A percentile compares a stretch with the other conserved stretches of the same genome.
These are phyloP conservation scores for Baronia brevicornis DNA, from an alignment of 2,888 invertebrate genomes.

Conservation along the genomic window DNA sequence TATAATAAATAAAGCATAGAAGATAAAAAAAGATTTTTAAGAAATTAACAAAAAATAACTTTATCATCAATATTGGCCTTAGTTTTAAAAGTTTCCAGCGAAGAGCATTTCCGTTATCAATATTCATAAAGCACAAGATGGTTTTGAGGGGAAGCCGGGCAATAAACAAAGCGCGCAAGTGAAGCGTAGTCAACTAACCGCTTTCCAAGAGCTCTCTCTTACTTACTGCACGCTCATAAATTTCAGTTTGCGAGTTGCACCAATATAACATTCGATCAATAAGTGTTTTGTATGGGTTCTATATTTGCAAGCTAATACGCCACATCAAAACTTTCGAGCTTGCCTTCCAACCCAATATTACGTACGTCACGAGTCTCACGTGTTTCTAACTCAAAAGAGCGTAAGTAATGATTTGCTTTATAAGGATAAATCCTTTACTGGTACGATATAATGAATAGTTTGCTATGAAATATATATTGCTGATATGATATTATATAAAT, in stretches of 20 bases:
- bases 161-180: constrained; percentile 62
- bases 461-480: not conserved
- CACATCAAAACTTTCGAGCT: constrained; percentile 61
- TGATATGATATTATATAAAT: constrained; percentile 19
- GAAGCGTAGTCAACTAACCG: constrained; percentile 48
- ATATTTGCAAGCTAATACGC: constrained; percentile 72
- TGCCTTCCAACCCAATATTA: constrained; percentile 53
- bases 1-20: too few species aligned
- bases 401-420: not conserved
- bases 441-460: constrained; percentile 4
- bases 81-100: constrained; percentile 56
- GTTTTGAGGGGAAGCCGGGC: constrained; percentile 55
- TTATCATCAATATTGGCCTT: constrained; percentile 41
- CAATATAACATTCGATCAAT: constrained; percentile 69
- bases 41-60: constrained; percentile 35
- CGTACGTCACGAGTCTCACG: constrained; percentile 37
- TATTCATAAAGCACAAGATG: constrained; percentile 65
- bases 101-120: constrained; percentile 59
- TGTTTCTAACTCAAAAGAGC: not conserved
- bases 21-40: constrained; percentile 19
- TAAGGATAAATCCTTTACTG: constrained; percentile 7
- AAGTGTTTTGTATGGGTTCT: constrained; percentile 71
- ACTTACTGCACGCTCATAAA: constrained; percentile 62
- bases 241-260: constrained; percentile 71
- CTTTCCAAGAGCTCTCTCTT: constrained; percentile 50